Conservation (phyloP, 2,888 invertebrate species). For the Diogma glabrata region DNA sequence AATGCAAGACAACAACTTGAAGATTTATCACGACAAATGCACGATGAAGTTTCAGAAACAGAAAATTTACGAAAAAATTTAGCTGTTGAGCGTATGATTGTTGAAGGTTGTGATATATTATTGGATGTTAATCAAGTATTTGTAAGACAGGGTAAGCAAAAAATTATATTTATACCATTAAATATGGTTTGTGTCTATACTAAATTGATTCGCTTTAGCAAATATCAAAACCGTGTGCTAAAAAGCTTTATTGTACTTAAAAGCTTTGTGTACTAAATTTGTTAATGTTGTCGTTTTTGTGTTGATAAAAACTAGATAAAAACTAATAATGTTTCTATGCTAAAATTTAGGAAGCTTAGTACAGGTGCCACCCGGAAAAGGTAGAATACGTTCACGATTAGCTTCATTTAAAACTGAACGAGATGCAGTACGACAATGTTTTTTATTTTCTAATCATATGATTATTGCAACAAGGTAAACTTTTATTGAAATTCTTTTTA, state of each 20-base stretch:
- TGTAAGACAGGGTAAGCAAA: constrained; percentile 64
- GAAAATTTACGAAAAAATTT: constrained; percentile 84
- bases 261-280: background rate
- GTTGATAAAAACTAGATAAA: too few relatives aligned
- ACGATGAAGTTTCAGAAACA: constrained; percentile 69
- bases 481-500: constrained; percentile 1
- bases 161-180: too few relatives aligned
- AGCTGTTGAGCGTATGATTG: constrained; percentile 86
- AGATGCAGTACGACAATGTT: constrained; percentile 68
- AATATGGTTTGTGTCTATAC: too few relatives aligned
- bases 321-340: too few relatives aligned
- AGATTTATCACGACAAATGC: constrained; percentile 48
- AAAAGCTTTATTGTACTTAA: too few relatives aligned
- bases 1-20: constrained; percentile 80
- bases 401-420: constrained; percentile 53
- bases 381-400: constrained; percentile 42
- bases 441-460: constrained; percentile 82
- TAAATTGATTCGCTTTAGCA: too few relatives aligned
- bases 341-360: constrained; percentile 64
- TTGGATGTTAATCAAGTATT: constrained; percentile 89
- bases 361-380: constrained; percentile 53
- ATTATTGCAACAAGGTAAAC: constrained; percentile 63
- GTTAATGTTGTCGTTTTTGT: too few relatives aligned
- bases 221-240: too few relatives aligned
- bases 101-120: constrained; percentile 85